Percentiles rank a stretch among this genome's conserved stretches.
Conservation (phyloP, 2,888 invertebrate species). For the Tubulanus polymorphus region DNA sequence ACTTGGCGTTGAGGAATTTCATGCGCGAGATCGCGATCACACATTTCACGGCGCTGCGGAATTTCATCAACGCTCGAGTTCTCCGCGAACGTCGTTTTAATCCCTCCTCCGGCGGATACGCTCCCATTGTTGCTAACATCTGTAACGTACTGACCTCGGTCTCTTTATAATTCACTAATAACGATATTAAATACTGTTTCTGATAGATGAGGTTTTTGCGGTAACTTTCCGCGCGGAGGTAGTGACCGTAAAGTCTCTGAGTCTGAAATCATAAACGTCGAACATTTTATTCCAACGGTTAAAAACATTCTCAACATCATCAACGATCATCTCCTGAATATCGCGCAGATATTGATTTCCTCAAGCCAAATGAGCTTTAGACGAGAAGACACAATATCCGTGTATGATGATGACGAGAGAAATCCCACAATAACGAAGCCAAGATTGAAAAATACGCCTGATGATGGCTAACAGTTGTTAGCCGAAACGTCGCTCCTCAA, state of each 20-base stretch:
- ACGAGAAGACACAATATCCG: too few relatives aligned
- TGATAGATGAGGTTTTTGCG: slow-evolving; percentile 85
- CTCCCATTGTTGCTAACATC: slow-evolving; percentile 53
- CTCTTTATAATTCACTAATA: slow-evolving; percentile 62
- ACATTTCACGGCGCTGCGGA: slow-evolving; percentile 38
- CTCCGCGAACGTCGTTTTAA: slow-evolving; percentile 17
- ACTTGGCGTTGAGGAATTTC: neutral
- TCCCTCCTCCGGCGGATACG: slow-evolving; percentile 22
- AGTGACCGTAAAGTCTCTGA: slow-evolving; percentile 57
- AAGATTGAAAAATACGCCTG: too few relatives aligned
- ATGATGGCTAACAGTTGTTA: too few relatives aligned
- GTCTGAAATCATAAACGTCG: too few relatives aligned
- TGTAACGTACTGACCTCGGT: slow-evolving; percentile 56
- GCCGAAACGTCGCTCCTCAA: too few relatives aligned
- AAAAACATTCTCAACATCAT: too few relatives aligned
- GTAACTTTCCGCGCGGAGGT: slow-evolving; percentile 76
- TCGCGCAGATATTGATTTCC: too few relatives aligned
- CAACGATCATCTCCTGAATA: too few relatives aligned
- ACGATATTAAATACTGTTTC: slow-evolving; percentile 77
- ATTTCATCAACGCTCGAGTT: slow-evolving; percentile 27
- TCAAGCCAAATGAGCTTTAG: too few relatives aligned
- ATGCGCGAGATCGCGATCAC: slow-evolving; percentile 36
- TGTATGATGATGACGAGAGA: too few relatives aligned
- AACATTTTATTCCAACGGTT: too few relatives aligned
- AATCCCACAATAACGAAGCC: too few relatives aligned